Evolutionary conservation across 2,888 invertebrate species (phyloP).

Genomic region (Eupeodes latifasciatus): DNA sequence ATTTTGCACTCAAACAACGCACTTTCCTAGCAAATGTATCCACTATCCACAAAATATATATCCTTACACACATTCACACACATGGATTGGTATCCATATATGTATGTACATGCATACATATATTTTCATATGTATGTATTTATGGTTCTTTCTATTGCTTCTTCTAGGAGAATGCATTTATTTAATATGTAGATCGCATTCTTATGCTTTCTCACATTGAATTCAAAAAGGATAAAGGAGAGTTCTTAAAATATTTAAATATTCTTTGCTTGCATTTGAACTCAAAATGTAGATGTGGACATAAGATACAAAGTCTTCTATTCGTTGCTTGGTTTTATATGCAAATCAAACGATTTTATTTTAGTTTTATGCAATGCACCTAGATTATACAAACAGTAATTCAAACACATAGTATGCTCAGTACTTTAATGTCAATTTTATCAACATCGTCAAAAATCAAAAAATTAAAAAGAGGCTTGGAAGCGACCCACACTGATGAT

Average conservation of each 20-base stretch:
- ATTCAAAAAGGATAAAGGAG: background rate
- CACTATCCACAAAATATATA: background rate
- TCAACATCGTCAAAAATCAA: no score
- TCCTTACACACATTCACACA: background rate
- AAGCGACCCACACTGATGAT: no score
- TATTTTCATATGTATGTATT: no score
- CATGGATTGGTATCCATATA: no score
- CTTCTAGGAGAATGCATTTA: background rate
- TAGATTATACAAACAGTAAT: background rate
- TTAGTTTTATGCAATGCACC: conserved; percentile 34
- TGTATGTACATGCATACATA: no score
- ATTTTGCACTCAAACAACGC: conserved; percentile 55
- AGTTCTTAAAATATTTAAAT: conserved; percentile 43
- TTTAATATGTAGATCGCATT: conserved; percentile 20
- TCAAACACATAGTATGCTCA: no score
- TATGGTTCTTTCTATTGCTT: conserved; percentile 1
- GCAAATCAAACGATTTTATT: conserved; percentile 40
- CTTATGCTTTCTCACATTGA: conserved; percentile 8
- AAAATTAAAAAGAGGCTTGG: no score
- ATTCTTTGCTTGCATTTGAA: conserved; percentile 29
- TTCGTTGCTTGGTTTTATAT: conserved; percentile 47
- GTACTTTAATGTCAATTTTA: no score
- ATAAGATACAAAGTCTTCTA: background rate
- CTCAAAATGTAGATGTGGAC: background rate
- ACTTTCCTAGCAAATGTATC: conserved; percentile 6